Percentiles rank a stretch among this genome's conserved stretches.
Conservation (phyloP, 1,140 invertebrate species). For the Riptortus pedestris region DNA sequence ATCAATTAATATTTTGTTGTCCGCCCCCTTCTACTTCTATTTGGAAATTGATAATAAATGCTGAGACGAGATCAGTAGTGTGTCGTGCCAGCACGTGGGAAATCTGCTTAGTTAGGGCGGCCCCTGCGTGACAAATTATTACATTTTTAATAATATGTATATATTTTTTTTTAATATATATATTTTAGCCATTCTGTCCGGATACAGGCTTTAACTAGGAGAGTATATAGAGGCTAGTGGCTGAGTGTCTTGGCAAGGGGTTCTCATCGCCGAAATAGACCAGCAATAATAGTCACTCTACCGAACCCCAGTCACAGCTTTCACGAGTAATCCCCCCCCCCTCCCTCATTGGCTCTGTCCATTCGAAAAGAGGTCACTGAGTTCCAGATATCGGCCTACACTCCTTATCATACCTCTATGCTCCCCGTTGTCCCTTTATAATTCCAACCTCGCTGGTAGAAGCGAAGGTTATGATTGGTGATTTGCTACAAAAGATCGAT, state of each 20-base stretch:
- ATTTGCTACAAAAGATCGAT: too few species aligned
- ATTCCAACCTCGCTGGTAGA: neutral
- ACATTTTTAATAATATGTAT: neutral
- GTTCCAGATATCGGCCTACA: too few species aligned
- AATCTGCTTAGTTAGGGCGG: too few species aligned
- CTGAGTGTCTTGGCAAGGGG: constrained; percentile 2
- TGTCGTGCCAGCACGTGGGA: too few species aligned
- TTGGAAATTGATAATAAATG: too few species aligned
- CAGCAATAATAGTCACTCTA: constrained; percentile 9
- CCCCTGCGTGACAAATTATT: neutral
- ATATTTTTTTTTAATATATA: neutral
- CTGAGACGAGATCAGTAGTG: too few species aligned
- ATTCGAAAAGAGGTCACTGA: neutral
- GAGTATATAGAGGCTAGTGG: neutral
- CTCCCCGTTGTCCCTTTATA: neutral
- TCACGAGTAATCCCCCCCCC: neutral
- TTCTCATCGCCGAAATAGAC: constrained; percentile 1
- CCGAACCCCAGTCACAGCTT: neutral
- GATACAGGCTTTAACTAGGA: neutral
- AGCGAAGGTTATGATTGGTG: too few species aligned
- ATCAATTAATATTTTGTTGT: too few species aligned
- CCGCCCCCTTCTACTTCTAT: too few species aligned
- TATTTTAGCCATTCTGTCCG: neutral
- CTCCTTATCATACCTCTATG: neutral
- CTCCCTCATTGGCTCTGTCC: neutral